Evolutionary conservation across 2,888 invertebrate genomes (phyloP).

Genomic region (Phasia obesa): DNA sequence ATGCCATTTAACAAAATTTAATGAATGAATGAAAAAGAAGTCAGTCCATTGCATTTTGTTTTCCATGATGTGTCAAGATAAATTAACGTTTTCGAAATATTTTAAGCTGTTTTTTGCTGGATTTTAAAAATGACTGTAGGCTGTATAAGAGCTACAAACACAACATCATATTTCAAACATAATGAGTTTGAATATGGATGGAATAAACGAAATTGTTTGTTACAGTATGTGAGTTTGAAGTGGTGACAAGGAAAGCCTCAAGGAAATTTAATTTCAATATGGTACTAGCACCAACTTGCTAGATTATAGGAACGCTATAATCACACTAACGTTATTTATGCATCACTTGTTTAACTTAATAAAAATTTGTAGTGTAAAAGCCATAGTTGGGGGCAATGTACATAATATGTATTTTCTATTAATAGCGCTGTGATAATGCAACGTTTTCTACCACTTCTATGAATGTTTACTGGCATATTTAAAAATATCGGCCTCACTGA

Average conservation of each 20-base stretch:
- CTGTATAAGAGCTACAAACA: conserved; percentile 8
- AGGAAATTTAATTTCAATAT: conserved; percentile 15
- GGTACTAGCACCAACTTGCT: too few species aligned
- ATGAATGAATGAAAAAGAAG: conserved; percentile 38
- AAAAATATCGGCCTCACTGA: too few species aligned
- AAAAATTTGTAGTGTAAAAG: too few species aligned
- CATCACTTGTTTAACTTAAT: too few species aligned
- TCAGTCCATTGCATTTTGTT: conserved; percentile 57
- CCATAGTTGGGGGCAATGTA: too few species aligned
- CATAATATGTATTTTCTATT: too few species aligned
- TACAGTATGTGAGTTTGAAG: neutral
- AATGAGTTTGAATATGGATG: neutral
- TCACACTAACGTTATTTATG: too few species aligned
- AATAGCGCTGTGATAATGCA: too few species aligned
- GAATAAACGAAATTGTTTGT: neutral
- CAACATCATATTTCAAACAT: conserved; percentile 24
- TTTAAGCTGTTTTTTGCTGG: conserved; percentile 22
- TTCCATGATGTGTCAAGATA: conserved; percentile 56
- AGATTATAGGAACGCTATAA: too few species aligned
- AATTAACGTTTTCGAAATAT: conserved; percentile 45
- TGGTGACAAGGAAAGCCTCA: neutral
- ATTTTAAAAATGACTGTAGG: conserved; percentile 25
- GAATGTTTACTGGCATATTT: too few species aligned
- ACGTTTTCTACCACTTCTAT: too few species aligned
- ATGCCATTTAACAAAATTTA: conserved; percentile 49